phyloP scores from a whole-genome alignment of 2,113 vertebrate species.

The Cryptoleucopteryx plumbea region DNA sequence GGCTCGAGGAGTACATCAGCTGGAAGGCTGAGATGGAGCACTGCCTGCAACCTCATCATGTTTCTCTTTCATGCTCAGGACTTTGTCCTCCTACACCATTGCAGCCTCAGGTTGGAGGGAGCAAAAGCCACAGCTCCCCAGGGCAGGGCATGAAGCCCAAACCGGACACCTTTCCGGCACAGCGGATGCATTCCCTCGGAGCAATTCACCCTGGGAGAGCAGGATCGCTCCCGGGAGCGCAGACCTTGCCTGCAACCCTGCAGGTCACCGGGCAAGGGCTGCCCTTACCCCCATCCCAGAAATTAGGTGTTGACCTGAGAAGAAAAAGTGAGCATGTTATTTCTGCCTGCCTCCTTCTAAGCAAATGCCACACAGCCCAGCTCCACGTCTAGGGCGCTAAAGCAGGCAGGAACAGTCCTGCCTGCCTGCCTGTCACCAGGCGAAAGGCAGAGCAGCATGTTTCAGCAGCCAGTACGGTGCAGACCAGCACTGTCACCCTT shows the following conservation, averaged over 20 bases:
- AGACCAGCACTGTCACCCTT: background rate
- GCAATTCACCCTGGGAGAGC: background rate
- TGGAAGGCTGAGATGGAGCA: background rate
- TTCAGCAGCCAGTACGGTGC: rapidly evolving
- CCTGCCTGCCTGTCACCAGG: background rate
- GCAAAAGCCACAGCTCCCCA: background rate
- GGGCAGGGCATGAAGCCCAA: background rate
- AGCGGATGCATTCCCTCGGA: rapidly evolving
- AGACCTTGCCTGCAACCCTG: background rate
- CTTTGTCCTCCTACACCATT: background rate
- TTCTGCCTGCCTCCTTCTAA: background rate
- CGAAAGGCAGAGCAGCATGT: background rate
- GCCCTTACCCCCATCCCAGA: background rate
- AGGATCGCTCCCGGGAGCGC: rapidly evolving
- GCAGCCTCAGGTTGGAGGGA: background rate
- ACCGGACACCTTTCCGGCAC: rapidly evolving
- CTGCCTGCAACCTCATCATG: background rate
- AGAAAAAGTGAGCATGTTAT: background rate
- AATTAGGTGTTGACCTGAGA: background rate
- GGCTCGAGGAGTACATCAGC: background rate
- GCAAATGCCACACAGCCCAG: background rate
- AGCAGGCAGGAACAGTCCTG: background rate
- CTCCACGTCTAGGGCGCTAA: rapidly evolving
- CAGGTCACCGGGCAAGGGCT: background rate
- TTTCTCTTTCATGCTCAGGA: background rate